Percentiles rank a stretch among this genome's conserved stretches.
Conservation (phyloP, 2,888 invertebrate species). For the Morinoia aosen region DNA sequence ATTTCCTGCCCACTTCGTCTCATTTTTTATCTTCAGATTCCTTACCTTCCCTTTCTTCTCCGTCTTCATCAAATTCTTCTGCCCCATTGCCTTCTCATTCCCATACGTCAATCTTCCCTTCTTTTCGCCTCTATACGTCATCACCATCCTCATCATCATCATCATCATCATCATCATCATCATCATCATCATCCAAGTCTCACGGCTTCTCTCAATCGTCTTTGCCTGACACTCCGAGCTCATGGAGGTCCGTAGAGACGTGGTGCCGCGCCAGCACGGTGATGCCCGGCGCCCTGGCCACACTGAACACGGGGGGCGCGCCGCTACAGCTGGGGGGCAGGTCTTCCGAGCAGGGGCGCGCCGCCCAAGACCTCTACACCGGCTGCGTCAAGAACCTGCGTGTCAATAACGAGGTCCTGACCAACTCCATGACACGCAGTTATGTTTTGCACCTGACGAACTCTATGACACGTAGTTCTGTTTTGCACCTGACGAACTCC, state of each 20-base stretch:
- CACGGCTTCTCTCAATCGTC: background rate
- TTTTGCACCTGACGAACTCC: no score
- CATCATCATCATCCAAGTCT: background rate
- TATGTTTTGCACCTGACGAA: no score
- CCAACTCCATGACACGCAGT: no score
- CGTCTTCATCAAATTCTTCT: background rate
- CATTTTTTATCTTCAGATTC: background rate
- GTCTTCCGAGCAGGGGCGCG: background rate
- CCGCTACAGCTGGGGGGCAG: background rate
- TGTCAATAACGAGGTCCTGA: background rate
- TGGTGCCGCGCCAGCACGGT: background rate
- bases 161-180: background rate
- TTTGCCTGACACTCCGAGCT: background rate
- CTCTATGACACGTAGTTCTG: no score
- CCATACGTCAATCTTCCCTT: background rate
- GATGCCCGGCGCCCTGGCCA: background rate
- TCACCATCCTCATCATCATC: background rate
- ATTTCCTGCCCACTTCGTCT: background rate
- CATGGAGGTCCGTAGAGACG: background rate
- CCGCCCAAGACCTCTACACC: background rate
- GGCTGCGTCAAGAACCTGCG: conserved; percentile 6
- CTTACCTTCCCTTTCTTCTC: background rate
- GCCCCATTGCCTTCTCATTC: background rate
- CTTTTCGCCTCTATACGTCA: background rate
- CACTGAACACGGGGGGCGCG: conserved; percentile 4